Conservation (phyloP, 1,140 invertebrate species). For the Aphelenchoides avenae region DNA sequence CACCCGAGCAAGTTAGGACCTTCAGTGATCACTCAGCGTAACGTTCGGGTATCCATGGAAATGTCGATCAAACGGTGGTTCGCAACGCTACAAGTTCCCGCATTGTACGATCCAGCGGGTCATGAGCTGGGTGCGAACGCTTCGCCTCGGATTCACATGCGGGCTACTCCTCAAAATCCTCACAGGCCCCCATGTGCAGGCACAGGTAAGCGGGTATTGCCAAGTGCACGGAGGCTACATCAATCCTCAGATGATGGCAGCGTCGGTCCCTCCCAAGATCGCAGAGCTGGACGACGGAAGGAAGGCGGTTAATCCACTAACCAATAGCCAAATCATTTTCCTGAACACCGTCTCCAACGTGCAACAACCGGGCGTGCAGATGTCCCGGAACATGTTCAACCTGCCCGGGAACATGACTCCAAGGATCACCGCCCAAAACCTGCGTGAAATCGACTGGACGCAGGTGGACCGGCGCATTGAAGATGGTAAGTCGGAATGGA, state of each 20-base stretch:
- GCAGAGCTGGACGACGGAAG: slow-evolving; percentile 6
- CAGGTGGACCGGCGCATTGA: slow-evolving; percentile 37
- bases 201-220: no score
- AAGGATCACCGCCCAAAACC: slow-evolving; percentile 37
- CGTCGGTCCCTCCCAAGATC: slow-evolving; percentile 70
- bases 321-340: slow-evolving; percentile 29
- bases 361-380: slow-evolving; percentile 29
- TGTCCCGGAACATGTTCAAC: slow-evolving; percentile 24
- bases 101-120: no score
- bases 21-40: no score
- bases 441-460: slow-evolving; percentile 40
- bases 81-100: no score
- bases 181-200: no score
- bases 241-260: slow-evolving; percentile 2
- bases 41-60: no score
- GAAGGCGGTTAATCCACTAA: slow-evolving; percentile 28
- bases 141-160: no score
- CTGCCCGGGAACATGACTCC: slow-evolving; percentile 32
- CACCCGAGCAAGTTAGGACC: no score
- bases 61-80: no score
- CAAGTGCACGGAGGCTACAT: no score
- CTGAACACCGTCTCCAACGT: slow-evolving; percentile 38
- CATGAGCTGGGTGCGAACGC: no score
- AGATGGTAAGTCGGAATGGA: slow-evolving; percentile 33
- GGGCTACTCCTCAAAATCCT: no score